Conservation (phyloP, 2,888 invertebrate genomes). For the Ceraclea dissimilis region DNA sequence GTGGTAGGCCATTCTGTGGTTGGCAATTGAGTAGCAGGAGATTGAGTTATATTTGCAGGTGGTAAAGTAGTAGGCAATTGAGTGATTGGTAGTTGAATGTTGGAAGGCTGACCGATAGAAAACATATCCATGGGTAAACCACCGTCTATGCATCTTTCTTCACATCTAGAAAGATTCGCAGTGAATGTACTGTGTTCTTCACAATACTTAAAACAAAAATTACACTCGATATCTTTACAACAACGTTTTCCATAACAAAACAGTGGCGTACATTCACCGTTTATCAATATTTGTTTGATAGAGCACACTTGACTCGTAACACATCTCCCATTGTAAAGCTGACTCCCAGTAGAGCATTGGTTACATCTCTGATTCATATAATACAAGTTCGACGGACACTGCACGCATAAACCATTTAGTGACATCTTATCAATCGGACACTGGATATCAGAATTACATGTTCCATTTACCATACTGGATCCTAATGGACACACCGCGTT, state of each 20-base stretch:
- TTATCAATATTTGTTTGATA: neutral
- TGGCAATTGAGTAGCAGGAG: too few species aligned
- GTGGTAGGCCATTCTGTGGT: too few species aligned
- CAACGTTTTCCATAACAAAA: slow-evolving; percentile 12
- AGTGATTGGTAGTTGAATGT: too few species aligned
- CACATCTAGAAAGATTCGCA: slow-evolving; percentile 1
- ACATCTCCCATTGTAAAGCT: slow-evolving; percentile 7
- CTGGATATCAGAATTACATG: slow-evolving; percentile 1
- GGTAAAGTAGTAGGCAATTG: too few species aligned
- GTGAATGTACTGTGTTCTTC: neutral
- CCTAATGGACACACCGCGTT: slow-evolving; percentile 1
- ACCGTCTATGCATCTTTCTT: slow-evolving; percentile 5
- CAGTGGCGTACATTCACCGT: slow-evolving; percentile 4
- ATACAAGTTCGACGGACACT: slow-evolving; percentile 5
- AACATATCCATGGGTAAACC: neutral
- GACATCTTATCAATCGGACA: neutral
- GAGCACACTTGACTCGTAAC: neutral
- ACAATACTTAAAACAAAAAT: slow-evolving; percentile 9
- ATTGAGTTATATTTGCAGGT: too few species aligned
- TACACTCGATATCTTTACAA: slow-evolving; percentile 9
- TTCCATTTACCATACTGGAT: neutral
- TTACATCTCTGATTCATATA: neutral
- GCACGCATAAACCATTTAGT: slow-evolving; percentile 7
- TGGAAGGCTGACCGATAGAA: too few species aligned
- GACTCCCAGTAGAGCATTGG: slow-evolving; percentile 5